These are phyloP conservation scores for Orbicella faveolata DNA, from an alignment of 64 coral and sea anemone species.

Conservation along the genomic window DNA sequence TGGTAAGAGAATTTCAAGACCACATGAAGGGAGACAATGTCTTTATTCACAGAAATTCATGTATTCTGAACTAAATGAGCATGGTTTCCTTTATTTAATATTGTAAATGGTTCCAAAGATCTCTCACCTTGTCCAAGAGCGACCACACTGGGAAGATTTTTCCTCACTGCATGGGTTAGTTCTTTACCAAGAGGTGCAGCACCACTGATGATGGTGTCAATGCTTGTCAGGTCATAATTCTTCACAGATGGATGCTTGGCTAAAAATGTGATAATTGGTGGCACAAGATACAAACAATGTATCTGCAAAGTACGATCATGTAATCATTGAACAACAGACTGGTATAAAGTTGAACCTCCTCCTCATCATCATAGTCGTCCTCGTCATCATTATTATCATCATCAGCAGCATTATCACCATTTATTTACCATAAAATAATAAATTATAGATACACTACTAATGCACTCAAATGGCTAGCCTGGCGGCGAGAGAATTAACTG, in stretches of 20 bases:
- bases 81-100: no score
- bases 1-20: no score
- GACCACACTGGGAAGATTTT: conserved; percentile 16
- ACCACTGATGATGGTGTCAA: conserved; percentile 50
- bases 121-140: conserved; percentile 45
- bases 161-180: conserved; percentile 23
- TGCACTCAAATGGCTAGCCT: no score
- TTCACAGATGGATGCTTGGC: conserved; percentile 70
- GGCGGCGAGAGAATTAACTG: no score
- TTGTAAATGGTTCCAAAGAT: neutral
- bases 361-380: no score
- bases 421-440: neutral
- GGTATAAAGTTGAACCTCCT: no score
- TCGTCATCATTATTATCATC: no score
- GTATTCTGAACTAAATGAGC: no score
- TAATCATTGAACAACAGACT: neutral
- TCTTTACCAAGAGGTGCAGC: conserved; percentile 62
- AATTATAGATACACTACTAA: no score
- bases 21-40: no score
- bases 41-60: no score
- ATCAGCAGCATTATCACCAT: no score
- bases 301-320: conserved; percentile 2
- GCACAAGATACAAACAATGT: conserved; percentile 36
- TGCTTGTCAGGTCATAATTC: conserved; percentile 62
- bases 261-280: conserved; percentile 64